Evolutionary conservation across 2,888 invertebrate genomes (phyloP).

Genomic region (Gordius sp.): DNA sequence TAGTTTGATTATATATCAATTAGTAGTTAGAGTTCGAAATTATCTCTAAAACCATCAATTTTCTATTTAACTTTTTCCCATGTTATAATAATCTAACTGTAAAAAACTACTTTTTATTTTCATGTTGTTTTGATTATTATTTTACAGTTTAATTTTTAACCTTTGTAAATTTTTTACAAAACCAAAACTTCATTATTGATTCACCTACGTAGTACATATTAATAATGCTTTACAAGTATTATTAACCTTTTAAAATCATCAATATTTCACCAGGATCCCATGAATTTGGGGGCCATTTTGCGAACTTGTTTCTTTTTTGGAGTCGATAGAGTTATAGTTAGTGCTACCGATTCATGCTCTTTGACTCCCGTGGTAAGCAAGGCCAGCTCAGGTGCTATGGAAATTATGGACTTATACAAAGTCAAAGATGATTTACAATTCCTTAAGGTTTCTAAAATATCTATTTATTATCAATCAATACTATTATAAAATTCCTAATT

Average conservation of each 20-base stretch:
- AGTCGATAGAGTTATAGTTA: neutral
- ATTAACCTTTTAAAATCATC: neutral
- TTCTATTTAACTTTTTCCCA: no score
- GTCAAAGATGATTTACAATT: neutral
- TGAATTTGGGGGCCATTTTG: constrained; percentile 10
- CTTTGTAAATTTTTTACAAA: no score
- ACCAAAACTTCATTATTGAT: no score
- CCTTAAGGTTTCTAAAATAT: neutral
- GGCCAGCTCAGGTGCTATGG: constrained; percentile 2
- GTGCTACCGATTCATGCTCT: neutral
- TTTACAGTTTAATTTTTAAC: no score
- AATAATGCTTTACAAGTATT: neutral
- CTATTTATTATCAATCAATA: neutral
- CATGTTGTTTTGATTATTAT: no score
- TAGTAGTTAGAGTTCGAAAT: no score
- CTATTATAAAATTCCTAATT: no score
- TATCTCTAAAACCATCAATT: no score
- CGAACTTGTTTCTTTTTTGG: neutral
- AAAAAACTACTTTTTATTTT: no score
- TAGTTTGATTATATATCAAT: no score
- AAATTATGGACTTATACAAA: neutral
- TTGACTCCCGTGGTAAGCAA: constrained; percentile 2
- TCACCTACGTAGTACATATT: no score
- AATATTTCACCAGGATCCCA: constrained; percentile 11
- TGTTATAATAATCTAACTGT: no score